phyloP scores from a whole-genome alignment of 2,113 vertebrate genomes.

The Asarcornis scutulata region DNA sequence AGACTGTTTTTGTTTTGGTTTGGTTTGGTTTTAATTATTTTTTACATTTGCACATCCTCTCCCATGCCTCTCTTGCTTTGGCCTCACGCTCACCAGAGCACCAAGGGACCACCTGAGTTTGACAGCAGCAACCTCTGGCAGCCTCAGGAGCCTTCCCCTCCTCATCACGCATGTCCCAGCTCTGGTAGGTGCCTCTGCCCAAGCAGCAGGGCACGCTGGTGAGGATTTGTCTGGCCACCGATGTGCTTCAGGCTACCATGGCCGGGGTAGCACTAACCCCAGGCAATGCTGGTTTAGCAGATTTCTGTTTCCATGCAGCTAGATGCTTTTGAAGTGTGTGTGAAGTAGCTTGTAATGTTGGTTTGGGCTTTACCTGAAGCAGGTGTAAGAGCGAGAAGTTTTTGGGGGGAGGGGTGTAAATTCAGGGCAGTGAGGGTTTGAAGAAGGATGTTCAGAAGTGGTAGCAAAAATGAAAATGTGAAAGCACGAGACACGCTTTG shows the following conservation, averaged over 20 bases:
- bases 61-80: background rate
- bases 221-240: background rate
- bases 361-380: background rate
- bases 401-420: background rate
- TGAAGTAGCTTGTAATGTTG: background rate
- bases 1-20: too few relatives aligned
- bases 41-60: background rate
- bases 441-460: background rate
- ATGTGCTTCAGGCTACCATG: background rate
- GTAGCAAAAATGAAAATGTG: background rate
- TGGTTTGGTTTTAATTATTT: too few relatives aligned
- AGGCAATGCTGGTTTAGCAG: background rate
- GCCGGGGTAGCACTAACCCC: background rate
- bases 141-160: background rate
- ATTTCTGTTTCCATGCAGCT: background rate
- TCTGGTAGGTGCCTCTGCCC: background rate
- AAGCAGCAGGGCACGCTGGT: background rate
- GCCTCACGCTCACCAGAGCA: background rate
- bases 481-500: background rate
- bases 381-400: background rate
- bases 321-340: background rate
- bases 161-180: accelerated
- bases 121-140: background rate
- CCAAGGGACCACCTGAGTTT: background rate
- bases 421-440: background rate